These are phyloP conservation scores for Bos javanicus DNA, from an alignment of 2,113 vertebrate genomes.

Conservation along the genomic window DNA sequence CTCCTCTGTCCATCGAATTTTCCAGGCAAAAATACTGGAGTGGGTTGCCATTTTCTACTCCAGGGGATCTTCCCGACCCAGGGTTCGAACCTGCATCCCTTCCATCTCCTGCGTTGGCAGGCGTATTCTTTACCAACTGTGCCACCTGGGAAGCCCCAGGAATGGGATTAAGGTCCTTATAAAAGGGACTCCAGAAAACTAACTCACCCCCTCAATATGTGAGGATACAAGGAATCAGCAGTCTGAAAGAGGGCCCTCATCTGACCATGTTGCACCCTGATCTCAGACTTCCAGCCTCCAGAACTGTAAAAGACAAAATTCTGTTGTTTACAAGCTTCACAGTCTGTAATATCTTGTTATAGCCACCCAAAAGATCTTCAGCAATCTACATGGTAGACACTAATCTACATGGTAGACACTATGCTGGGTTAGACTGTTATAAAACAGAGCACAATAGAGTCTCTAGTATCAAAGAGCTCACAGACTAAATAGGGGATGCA, in stretches of 20 bases:
- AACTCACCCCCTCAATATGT: background rate
- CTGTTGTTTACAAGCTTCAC: background rate
- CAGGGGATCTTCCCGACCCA: background rate
- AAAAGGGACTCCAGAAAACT: background rate
- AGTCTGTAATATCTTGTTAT: background rate
- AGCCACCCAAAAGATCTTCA: background rate
- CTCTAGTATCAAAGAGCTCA: background rate
- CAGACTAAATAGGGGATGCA: background rate
- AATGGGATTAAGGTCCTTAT: background rate
- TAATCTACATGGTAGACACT: background rate
- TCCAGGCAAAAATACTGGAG: background rate
- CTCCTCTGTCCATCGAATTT: background rate
- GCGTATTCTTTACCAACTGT: background rate
- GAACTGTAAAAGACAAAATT: background rate
- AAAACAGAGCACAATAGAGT: background rate
- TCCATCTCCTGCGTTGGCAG: background rate
- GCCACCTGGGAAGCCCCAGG: background rate
- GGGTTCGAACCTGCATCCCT: background rate
- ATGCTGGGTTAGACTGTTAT: background rate
- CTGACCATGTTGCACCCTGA: background rate
- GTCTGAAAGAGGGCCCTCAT: background rate
- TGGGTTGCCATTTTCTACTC: background rate
- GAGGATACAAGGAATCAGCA: background rate
- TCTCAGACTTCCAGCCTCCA: background rate
- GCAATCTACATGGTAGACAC: background rate